These are phyloP conservation scores for Ahaetulla prasina DNA, from an alignment of 2,113 vertebrate genomes.

Conservation along the genomic window DNA sequence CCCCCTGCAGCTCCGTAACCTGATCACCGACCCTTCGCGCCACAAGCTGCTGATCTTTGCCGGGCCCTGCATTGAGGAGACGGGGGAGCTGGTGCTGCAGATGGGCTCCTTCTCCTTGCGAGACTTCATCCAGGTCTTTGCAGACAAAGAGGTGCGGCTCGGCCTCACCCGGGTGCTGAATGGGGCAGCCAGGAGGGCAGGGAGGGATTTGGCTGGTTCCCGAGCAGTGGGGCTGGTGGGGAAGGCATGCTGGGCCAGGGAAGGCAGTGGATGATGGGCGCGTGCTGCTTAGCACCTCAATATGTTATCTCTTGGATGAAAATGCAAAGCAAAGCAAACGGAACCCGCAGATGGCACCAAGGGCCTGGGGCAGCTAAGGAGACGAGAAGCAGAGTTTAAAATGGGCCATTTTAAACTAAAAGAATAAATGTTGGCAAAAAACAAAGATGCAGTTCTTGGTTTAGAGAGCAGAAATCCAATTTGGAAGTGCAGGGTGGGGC, in stretches of 20 bases:
- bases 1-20: slow-evolving; percentile 76
- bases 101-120: slow-evolving; percentile 77
- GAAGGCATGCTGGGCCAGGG: not conserved
- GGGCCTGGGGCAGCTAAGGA: not conserved
- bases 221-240: not conserved
- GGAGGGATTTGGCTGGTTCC: not conserved
- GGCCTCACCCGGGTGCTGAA: accelerated
- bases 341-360: too few relatives aligned
- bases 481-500: not conserved
- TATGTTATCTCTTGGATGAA: not conserved
- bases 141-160: slow-evolving; percentile 78
- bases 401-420: too few relatives aligned
- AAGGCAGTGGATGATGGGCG: accelerated
- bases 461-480: not conserved
- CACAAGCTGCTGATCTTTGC: slow-evolving; percentile 89
- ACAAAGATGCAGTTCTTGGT: too few relatives aligned
- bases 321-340: not conserved
- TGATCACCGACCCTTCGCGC: slow-evolving; percentile 76
- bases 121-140: slow-evolving; percentile 83
- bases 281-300: too few relatives aligned
- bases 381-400: not conserved
- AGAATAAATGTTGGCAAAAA: too few relatives aligned
- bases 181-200: too few relatives aligned
- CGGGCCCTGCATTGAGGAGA: slow-evolving; percentile 82
- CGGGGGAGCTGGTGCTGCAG: slow-evolving; percentile 85